These are phyloP conservation scores for Chrysolina haemoptera DNA, from an alignment of 2,888 invertebrate genomes.

Conservation along the genomic window DNA sequence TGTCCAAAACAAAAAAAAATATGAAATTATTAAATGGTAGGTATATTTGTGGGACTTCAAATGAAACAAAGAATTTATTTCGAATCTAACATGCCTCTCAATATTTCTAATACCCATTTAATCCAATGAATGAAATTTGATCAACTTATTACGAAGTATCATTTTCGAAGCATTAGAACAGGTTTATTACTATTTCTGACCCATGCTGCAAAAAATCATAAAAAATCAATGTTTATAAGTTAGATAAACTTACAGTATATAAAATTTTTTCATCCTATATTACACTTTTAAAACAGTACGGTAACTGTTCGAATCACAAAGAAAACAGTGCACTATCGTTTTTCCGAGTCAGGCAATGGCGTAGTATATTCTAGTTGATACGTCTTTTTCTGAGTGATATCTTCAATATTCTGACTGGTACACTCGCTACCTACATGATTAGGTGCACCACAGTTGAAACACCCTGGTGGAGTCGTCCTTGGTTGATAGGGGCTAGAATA, in stretches of 20 bases:
- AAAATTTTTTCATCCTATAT: constrained; percentile 54
- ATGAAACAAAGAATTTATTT: no score
- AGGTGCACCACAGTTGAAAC: constrained; percentile 93
- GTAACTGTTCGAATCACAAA: constrained; percentile 59
- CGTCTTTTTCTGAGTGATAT: constrained; percentile 84
- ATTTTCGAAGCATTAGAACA: constrained; percentile 9
- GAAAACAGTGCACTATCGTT: constrained; percentile 47
- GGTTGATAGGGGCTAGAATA: constrained; percentile 65
- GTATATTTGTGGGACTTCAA: no score
- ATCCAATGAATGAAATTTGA: background rate
- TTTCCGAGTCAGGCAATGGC: constrained; percentile 52
- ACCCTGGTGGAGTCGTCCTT: constrained; percentile 77
- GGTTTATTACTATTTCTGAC: constrained; percentile 28
- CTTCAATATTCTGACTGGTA: constrained; percentile 92
- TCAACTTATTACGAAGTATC: background rate
- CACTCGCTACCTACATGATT: constrained; percentile 90
- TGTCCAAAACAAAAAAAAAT: no score
- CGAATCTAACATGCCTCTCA: background rate
- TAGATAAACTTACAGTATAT: constrained; percentile 50
- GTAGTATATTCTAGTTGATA: constrained; percentile 78
- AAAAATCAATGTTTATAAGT: constrained; percentile 41
- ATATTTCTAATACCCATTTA: constrained; percentile 7
- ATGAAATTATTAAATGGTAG: no score
- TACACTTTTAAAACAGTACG: constrained; percentile 58
- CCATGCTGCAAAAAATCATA: constrained; percentile 28